Conservation (phyloP, 2,888 invertebrate genomes). For the Halictus quadricinctus region DNA sequence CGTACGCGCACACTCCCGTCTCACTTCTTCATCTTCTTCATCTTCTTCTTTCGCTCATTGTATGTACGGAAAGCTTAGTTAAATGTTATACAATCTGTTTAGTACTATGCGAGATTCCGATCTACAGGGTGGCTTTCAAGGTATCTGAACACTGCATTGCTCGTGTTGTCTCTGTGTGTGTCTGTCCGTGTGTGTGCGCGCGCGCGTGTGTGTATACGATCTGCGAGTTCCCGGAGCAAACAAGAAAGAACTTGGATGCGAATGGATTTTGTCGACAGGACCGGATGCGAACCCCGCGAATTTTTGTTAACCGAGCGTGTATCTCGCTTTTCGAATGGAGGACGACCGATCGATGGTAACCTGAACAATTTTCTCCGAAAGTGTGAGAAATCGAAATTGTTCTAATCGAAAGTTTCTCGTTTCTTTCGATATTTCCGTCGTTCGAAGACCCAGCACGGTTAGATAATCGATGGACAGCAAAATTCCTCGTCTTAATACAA, state of each 20-base stretch:
- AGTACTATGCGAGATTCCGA: slow-evolving; percentile 70
- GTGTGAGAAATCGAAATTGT: background rate
- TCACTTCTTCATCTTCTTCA: slow-evolving; percentile 39
- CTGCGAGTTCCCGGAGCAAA: slow-evolving; percentile 45
- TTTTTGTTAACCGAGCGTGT: background rate
- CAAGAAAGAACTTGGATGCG: slow-evolving; percentile 37
- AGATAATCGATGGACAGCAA: slow-evolving; percentile 11
- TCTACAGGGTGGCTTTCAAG: slow-evolving; percentile 67
- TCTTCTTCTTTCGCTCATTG: slow-evolving; percentile 43
- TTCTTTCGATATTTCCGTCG: background rate
- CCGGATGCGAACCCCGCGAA: background rate
- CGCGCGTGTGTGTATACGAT: background rate
- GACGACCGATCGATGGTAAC: slow-evolving; percentile 1
- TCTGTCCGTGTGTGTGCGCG: background rate
- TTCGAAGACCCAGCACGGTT: background rate
- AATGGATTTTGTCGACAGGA: slow-evolving; percentile 35
- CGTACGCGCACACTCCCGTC: slow-evolving; percentile 26
- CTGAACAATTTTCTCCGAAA: background rate
- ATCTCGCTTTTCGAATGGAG: background rate
- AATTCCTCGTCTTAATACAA: slow-evolving; percentile 4
- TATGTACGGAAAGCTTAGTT: slow-evolving; percentile 78
- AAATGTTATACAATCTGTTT: slow-evolving; percentile 69
- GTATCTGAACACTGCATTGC: slow-evolving; percentile 65
- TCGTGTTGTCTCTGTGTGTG: slow-evolving; percentile 35
- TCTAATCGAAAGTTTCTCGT: background rate